A percentile compares a stretch with the other conserved stretches of the same genome.
phyloP scores from a whole-genome alignment of 1,140 invertebrate genomes.

The Acromyrmex echinatior region DNA sequence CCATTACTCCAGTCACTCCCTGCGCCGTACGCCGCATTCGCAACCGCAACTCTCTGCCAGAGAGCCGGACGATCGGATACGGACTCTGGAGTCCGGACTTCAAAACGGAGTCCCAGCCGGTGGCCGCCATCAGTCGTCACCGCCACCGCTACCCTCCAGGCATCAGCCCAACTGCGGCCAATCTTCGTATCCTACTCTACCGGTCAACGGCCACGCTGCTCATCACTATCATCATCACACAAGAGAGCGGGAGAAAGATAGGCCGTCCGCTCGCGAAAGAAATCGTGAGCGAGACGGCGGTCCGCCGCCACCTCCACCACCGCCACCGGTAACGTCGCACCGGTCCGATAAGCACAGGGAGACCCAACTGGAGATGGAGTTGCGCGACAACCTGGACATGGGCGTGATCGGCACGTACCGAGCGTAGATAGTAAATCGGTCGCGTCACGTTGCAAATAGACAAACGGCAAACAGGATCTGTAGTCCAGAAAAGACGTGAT shows the following conservation, averaged over 20 bases:
- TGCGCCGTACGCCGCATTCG: slow-evolving; percentile 70
- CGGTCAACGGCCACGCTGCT: slow-evolving; percentile 78
- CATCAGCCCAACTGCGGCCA: slow-evolving; percentile 77
- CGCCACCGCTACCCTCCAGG: slow-evolving; percentile 76
- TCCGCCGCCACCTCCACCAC: slow-evolving; percentile 39
- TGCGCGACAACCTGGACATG: slow-evolving; percentile 72
- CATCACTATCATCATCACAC: slow-evolving; percentile 80
- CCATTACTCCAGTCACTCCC: slow-evolving; percentile 75
- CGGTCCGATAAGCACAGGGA: slow-evolving; percentile 75
- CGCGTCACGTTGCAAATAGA: neutral
- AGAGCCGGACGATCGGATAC: slow-evolving; percentile 58
- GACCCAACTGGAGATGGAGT: slow-evolving; percentile 74
- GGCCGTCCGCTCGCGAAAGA: slow-evolving; percentile 65
- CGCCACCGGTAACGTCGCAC: slow-evolving; percentile 43
- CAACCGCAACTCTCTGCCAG: slow-evolving; percentile 66
- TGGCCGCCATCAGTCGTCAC: slow-evolving; percentile 60
- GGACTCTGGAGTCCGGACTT: slow-evolving; percentile 65
- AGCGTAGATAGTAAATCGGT: slow-evolving; percentile 66
- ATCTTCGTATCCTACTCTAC: slow-evolving; percentile 80
- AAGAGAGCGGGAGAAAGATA: slow-evolving; percentile 69
- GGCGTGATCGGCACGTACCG: slow-evolving; percentile 76
- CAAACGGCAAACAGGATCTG: slow-evolving; percentile 13
- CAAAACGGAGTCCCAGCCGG: slow-evolving; percentile 70
- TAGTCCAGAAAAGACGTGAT: neutral
- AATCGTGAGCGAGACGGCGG: slow-evolving; percentile 67